These are phyloP conservation scores for Eretmocerus hayati DNA, from an alignment of 2,888 invertebrate species.

Conservation along the genomic window DNA sequence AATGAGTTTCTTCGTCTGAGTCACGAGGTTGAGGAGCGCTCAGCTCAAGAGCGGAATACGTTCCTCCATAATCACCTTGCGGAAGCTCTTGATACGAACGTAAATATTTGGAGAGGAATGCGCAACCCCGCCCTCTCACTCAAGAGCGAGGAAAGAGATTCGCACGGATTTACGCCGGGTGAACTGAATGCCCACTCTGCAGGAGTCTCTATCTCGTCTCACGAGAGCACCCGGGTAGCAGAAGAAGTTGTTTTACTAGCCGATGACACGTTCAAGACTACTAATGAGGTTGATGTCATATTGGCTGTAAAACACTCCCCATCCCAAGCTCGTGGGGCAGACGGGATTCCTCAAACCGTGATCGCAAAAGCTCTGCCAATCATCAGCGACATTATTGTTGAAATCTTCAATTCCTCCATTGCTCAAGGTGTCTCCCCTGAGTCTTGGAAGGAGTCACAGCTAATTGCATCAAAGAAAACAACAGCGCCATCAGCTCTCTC, in stretches of 20 bases:
- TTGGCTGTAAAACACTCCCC: not conserved
- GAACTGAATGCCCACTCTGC: not conserved
- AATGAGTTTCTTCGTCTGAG: not conserved
- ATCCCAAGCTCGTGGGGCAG: not conserved
- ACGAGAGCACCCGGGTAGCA: not conserved
- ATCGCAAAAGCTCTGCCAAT: not conserved
- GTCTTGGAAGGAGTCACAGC: not conserved
- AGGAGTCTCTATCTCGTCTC: not conserved
- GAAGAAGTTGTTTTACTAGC: not conserved
- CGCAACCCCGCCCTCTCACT: not conserved
- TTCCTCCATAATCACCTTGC: not conserved
- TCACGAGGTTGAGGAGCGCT: too few relatives aligned
- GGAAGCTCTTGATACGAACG: not conserved
- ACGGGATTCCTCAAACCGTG: not conserved
- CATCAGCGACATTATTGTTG: not conserved
- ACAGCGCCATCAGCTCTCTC: not conserved
- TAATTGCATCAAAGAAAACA: not conserved
- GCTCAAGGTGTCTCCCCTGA: not conserved
- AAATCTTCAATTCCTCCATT: not conserved
- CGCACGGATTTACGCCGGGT: not conserved
- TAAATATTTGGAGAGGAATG: not conserved
- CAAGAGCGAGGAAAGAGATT: not conserved
- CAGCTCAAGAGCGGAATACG: not conserved
- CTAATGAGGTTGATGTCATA: not conserved
- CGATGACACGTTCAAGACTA: not conserved